phyloP scores from a whole-genome alignment of 2,888 invertebrate species.

The Eupsilia transversa region DNA sequence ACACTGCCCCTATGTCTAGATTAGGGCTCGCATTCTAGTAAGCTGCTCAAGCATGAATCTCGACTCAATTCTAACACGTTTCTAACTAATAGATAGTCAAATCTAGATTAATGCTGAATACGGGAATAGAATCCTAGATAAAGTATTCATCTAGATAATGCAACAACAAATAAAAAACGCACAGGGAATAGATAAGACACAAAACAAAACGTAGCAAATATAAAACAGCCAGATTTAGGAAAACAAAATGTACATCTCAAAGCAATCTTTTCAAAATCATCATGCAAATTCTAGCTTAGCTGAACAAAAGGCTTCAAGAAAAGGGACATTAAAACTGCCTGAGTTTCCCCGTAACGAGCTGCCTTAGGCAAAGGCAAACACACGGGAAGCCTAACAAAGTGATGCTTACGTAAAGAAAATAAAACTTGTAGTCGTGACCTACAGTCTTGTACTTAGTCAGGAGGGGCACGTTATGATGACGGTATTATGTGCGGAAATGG shows the following conservation, averaged over 20 bases:
- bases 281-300: slow-evolving; percentile 14
- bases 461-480: not conserved
- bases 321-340: slow-evolving; percentile 26
- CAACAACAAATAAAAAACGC: not conserved
- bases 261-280: slow-evolving; percentile 20
- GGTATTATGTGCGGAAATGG: not conserved
- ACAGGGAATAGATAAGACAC: not conserved
- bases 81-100: not conserved
- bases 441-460: slow-evolving; percentile 46
- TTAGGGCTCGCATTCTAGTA: slow-evolving; percentile 4
- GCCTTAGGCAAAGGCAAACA: slow-evolving; percentile 56
- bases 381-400: slow-evolving; percentile 67
- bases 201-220: not conserved
- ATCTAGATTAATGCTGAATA: slow-evolving; percentile 6
- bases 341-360: slow-evolving; percentile 47
- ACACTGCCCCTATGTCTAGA: not conserved
- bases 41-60: not conserved
- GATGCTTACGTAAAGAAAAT: slow-evolving; percentile 62
- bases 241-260: not conserved
- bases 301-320: slow-evolving; percentile 45
- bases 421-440: slow-evolving; percentile 61
- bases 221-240: not conserved
- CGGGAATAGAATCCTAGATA: not conserved
- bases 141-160: not conserved
- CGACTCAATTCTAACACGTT: not conserved